Evolutionary conservation across 2,113 vertebrate species (phyloP).

Genomic region (Anarhynchus alexandrinus): DNA sequence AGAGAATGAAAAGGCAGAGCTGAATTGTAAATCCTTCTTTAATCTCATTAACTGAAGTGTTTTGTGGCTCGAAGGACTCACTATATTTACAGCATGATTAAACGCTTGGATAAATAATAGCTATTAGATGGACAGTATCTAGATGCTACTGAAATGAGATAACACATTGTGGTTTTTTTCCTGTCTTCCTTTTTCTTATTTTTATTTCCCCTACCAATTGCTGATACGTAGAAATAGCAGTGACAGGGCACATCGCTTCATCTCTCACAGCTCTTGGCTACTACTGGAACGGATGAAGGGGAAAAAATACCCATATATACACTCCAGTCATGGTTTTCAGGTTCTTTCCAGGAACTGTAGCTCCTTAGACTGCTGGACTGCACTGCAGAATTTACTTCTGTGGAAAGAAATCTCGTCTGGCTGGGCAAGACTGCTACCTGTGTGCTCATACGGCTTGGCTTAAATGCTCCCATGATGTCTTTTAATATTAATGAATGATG

Average conservation of each 20-base stretch:
- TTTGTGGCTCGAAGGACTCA: background rate
- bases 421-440: background rate
- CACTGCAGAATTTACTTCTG: background rate
- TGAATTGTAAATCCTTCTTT: conserved; percentile 23
- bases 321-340: background rate
- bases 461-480: conserved; percentile 27
- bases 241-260: background rate
- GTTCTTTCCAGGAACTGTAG: conserved; percentile 1
- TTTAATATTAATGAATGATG: conserved; percentile 24
- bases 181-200: background rate
- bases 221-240: background rate
- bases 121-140: conserved; percentile 46
- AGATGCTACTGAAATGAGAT: background rate
- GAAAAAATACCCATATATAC: background rate
- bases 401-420: background rate
- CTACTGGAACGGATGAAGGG: background rate
- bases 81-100: conserved; percentile 37
- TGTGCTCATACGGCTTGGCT: background rate
- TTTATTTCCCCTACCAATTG: background rate
- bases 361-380: background rate
- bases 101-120: conserved; percentile 40
- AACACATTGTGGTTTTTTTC: background rate
- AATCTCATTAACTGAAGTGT: background rate
- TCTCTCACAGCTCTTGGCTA: background rate
- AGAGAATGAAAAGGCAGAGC: background rate